phyloP scores from a whole-genome alignment of 2,888 invertebrate species.

The Theretra japonica region DNA sequence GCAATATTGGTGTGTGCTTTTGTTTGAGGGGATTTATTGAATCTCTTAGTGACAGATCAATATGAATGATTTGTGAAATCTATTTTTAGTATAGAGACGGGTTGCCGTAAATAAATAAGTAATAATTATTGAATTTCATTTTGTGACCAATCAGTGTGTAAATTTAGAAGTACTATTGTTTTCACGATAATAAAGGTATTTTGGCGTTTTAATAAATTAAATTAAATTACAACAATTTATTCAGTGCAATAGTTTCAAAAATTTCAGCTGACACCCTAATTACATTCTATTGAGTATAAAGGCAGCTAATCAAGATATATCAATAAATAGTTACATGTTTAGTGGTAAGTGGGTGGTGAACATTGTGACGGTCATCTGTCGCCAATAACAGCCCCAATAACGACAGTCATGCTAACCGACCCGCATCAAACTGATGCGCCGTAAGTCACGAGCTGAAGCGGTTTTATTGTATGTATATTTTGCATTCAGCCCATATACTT shows the following conservation, averaged over 20 bases:
- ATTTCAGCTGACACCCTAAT: no score
- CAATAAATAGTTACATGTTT: conserved; percentile 35
- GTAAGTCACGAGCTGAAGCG: conserved; percentile 21
- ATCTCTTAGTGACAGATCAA: background rate
- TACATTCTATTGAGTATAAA: background rate
- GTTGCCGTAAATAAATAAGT: no score
- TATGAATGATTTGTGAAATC: no score
- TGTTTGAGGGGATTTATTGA: background rate
- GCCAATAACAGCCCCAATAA: conserved; percentile 71
- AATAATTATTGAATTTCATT: no score
- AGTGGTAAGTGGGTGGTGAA: conserved; percentile 35
- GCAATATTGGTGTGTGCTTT: background rate
- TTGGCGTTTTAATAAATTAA: no score
- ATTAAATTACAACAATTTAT: no score
- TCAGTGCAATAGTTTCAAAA: no score
- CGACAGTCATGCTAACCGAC: conserved; percentile 66
- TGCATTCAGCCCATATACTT: no score
- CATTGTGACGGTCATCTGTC: conserved; percentile 79
- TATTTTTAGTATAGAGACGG: no score
- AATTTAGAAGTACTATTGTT: no score
- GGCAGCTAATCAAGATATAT: background rate
- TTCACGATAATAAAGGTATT: no score
- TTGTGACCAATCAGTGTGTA: no score
- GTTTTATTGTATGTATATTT: background rate
- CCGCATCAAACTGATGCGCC: conserved; percentile 15